Evolutionary conservation across 23 tunicate genomes (phyloP), one percentile per base, ranked within the genome.

Genomic region (Clavelina lepadiformis): DNA sequence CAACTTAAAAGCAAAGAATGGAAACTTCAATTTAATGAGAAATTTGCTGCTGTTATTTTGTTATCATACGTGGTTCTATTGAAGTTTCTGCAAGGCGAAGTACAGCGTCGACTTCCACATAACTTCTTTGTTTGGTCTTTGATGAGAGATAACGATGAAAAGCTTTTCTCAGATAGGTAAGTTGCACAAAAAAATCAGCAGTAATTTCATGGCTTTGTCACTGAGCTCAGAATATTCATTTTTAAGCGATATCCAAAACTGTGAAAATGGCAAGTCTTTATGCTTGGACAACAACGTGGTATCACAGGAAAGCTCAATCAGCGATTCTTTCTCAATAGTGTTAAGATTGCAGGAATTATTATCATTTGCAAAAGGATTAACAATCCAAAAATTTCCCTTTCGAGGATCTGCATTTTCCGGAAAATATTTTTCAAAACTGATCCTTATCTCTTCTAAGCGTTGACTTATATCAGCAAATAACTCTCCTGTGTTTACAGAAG

Each of bases 371-470:
- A 67, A 67, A 41, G 33, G 31, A 46, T 41, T 5, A 69, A 53
- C 63, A 58, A 69, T 35, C 70, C 82, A 46, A 65, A 76, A 65
- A 38, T 64, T 76, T 51, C 64, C 82, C 63, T 76, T 63, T 49
- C 64, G 82, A 65, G 72, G 72, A 76, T 76, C 73, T 64, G 82
- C 82, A 65, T 30, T 76, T 64, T 65, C 22, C 65, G 82, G 82
- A 63, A 65, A 76, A 64, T 76, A 76, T 76, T 76, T 69, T 51
- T 33, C 82, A 51, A 76, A 76, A 76, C 63, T 72, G 68, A 58
- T 59, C 26, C 41, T 27, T 63, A 63, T 32, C 30, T 58, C 68
- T 65, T 46, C 33, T 47, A 62, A 46, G 70, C 49, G 80, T 74
- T 74, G 78, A 44, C 80, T 61, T 74, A 57, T 59, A 72, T 20